Evolutionary conservation across 92 coral and sea anemone species (phyloP).

Genomic region (Parazoanthus darwini): DNA sequence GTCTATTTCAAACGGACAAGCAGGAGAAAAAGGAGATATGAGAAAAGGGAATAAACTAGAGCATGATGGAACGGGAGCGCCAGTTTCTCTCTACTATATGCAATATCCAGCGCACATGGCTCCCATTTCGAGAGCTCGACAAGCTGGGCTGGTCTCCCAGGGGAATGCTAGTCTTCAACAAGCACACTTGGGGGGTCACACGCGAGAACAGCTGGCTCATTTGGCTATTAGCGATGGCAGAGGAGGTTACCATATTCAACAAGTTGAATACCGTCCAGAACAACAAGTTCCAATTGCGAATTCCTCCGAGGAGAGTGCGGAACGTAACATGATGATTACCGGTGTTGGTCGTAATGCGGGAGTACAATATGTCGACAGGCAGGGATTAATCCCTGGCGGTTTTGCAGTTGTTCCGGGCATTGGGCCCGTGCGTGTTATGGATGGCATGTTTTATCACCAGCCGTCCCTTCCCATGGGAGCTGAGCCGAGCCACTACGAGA

Average conservation of each 20-base stretch:
- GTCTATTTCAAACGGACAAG: neutral
- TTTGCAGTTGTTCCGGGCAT: slow-evolving; percentile 82
- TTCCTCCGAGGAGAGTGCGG: slow-evolving; percentile 63
- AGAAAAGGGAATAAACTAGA: slow-evolving; percentile 18
- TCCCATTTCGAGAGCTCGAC: slow-evolving; percentile 42
- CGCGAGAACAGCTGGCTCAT: slow-evolving; percentile 41
- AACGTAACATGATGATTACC: slow-evolving; percentile 49
- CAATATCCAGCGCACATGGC: slow-evolving; percentile 43
- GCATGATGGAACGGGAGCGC: slow-evolving; percentile 25
- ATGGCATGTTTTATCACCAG: slow-evolving; percentile 73
- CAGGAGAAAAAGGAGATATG: slow-evolving; percentile 22
- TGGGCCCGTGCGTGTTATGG: slow-evolving; percentile 80
- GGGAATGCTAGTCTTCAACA: slow-evolving; percentile 28
- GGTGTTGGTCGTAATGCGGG: slow-evolving; percentile 46
- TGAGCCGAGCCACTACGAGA: slow-evolving; percentile 76
- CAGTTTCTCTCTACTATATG: slow-evolving; percentile 34
- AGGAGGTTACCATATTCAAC: slow-evolving; percentile 41
- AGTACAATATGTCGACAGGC: slow-evolving; percentile 78
- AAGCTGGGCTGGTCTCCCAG: slow-evolving; percentile 36
- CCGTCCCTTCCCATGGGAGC: slow-evolving; percentile 80
- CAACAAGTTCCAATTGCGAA: slow-evolving; percentile 90
- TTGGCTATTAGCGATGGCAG: slow-evolving; percentile 42
- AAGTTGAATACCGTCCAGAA: slow-evolving; percentile 71
- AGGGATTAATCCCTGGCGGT: slow-evolving; percentile 61
- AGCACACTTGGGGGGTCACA: slow-evolving; percentile 39